Conservation (phyloP, 2,888 invertebrate genomes). For the Drosophila testacea region DNA sequence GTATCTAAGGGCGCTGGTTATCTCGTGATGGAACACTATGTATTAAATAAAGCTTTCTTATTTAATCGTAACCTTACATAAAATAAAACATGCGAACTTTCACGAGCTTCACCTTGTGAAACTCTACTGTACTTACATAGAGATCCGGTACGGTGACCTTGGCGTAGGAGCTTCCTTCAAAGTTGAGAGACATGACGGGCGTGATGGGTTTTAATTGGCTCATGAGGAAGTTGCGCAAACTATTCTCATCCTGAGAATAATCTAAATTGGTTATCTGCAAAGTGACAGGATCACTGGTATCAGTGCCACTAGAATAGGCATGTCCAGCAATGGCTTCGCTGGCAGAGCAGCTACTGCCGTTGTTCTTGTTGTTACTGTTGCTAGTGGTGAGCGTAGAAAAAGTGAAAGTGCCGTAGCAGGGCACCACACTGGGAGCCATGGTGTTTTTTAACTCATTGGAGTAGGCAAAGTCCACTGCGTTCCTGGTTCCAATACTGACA, state of each 20-base stretch:
- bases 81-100: not conserved
- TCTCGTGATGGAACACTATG: too few relatives aligned
- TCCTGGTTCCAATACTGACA: slow-evolving; percentile 11
- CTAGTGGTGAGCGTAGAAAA: not conserved
- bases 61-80: too few relatives aligned
- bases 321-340: slow-evolving; percentile 16
- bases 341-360: not conserved
- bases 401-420: slow-evolving; percentile 12
- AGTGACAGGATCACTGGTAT: slow-evolving; percentile 79
- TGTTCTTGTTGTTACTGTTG: not conserved
- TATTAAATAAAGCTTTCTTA: too few relatives aligned
- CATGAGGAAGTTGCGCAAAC: slow-evolving; percentile 82
- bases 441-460: slow-evolving; percentile 35
- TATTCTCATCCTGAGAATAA: slow-evolving; percentile 84
- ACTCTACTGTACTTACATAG: slow-evolving; percentile 72
- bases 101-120: not conserved
- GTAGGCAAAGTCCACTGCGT: slow-evolving; percentile 23
- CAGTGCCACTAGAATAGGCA: slow-evolving; percentile 52
- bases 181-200: slow-evolving; percentile 83
- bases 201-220: slow-evolving; percentile 85
- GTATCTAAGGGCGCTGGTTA: too few relatives aligned
- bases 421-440: slow-evolving; percentile 30
- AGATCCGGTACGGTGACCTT: slow-evolving; percentile 85
- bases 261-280: slow-evolving; percentile 85
- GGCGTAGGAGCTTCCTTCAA: slow-evolving; percentile 84